Evolutionary conservation across 2,888 invertebrate genomes (phyloP).

Genomic region (Alcis repandata): DNA sequence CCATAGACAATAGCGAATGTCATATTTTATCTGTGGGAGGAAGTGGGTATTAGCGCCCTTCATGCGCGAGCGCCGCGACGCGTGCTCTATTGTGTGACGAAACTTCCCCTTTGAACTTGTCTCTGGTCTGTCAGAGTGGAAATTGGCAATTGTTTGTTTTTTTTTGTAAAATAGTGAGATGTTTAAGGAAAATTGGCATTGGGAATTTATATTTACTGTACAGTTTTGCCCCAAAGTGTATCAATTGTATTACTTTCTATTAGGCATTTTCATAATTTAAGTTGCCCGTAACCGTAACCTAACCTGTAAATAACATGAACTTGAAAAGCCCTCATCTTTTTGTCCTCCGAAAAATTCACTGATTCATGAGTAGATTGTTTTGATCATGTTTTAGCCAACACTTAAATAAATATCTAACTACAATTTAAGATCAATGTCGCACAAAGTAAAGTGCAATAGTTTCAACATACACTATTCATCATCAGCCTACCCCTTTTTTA

Average conservation of each 20-base stretch:
- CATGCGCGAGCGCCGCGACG: constrained; percentile 51
- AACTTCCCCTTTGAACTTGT: constrained; percentile 48
- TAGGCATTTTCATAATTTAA: too few relatives aligned
- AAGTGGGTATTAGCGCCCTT: constrained; percentile 62
- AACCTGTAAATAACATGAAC: too few relatives aligned
- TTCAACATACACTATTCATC: too few relatives aligned
- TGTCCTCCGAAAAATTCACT: too few relatives aligned
- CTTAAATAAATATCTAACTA: too few relatives aligned
- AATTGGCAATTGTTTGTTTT: constrained; percentile 36
- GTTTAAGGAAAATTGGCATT: neutral
- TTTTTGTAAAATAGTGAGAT: constrained; percentile 3
- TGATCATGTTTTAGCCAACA: too few relatives aligned
- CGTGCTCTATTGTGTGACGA: constrained; percentile 53
- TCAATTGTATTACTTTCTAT: neutral
- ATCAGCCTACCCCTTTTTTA: neutral
- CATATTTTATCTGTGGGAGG: constrained; percentile 47
- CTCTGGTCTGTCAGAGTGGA: constrained; percentile 25
- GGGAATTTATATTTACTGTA: too few relatives aligned
- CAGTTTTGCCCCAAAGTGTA: neutral
- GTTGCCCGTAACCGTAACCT: too few relatives aligned
- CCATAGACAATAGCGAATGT: constrained; percentile 24
- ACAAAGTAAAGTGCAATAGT: too few relatives aligned
- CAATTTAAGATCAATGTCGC: too few relatives aligned
- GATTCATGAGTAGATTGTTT: too few relatives aligned
- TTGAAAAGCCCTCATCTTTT: too few relatives aligned